phyloP scores from a whole-genome alignment of 1,140 invertebrate species.

The Platorchestia sp. region DNA sequence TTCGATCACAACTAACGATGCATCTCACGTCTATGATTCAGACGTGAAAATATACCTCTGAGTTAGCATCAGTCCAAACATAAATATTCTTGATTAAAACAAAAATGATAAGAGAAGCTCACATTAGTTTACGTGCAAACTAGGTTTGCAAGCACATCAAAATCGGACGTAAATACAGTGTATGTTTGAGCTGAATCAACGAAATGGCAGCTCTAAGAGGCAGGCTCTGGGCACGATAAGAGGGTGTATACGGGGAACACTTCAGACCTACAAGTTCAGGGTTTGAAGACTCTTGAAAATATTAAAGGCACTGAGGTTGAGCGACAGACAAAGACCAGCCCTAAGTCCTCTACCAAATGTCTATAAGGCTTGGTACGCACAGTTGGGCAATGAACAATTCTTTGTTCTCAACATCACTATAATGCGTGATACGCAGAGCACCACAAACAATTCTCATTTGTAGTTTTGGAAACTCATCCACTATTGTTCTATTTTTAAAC shows the following conservation, averaged over 20 bases:
- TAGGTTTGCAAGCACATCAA: neutral
- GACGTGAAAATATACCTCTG: neutral
- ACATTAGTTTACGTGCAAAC: neutral
- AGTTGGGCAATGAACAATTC: neutral
- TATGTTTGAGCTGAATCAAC: neutral
- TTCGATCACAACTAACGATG: neutral
- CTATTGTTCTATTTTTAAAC: neutral
- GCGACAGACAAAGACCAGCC: neutral
- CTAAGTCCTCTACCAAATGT: neutral
- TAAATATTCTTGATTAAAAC: neutral
- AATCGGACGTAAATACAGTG: neutral
- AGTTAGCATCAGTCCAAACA: neutral
- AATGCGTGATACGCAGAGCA: too few species aligned
- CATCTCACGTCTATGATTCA: neutral
- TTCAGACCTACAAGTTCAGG: neutral
- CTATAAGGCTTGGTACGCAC: neutral
- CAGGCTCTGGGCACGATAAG: neutral
- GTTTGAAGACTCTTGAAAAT: slow-evolving; percentile 2
- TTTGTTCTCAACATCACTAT: neutral
- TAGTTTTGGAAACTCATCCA: neutral
- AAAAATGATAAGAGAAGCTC: neutral
- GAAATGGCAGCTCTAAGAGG: neutral
- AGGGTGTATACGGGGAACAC: neutral
- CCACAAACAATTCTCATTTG: too few species aligned
- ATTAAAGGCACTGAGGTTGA: neutral